These are phyloP conservation scores for Dorcus hopei DNA, from an alignment of 2,888 invertebrate genomes.

Conservation along the genomic window DNA sequence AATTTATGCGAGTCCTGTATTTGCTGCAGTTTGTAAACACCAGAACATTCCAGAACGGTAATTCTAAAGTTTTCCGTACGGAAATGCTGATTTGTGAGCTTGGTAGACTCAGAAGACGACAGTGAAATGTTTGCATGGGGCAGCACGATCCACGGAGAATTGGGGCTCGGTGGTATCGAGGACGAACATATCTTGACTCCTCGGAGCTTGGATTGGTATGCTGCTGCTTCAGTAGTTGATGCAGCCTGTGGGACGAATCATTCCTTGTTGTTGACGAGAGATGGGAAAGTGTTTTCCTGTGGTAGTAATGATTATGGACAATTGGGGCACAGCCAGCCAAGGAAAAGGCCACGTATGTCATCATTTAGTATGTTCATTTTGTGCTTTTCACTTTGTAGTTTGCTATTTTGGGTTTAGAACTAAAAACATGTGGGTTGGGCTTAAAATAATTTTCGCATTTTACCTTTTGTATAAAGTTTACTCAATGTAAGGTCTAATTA, in stretches of 20 bases:
- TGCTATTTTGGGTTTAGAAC: not conserved
- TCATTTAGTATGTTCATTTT: constrained; percentile 55
- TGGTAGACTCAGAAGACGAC: not conserved
- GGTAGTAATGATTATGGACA: constrained; percentile 93
- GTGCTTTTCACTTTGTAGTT: constrained; percentile 18
- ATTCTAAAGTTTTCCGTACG: no score
- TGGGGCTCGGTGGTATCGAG: constrained; percentile 75
- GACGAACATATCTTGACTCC: constrained; percentile 66
- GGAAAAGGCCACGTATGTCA: constrained; percentile 67
- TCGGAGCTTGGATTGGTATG: constrained; percentile 60
- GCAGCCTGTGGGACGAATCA: constrained; percentile 80
- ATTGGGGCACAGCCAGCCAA: constrained; percentile 70
- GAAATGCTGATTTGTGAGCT: no score
- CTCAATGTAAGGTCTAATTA: no score
- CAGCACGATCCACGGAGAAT: constrained; percentile 70
- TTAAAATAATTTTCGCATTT: no score
- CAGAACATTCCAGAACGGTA: no score
- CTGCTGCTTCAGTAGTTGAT: constrained; percentile 54
- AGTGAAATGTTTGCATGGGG: constrained; percentile 70
- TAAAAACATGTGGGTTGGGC: not conserved
- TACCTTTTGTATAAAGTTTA: no score
- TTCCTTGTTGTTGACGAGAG: constrained; percentile 70
- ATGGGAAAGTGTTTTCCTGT: constrained; percentile 84
- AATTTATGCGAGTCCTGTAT: no score
- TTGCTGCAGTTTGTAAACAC: no score